Evolutionary conservation across 2,113 vertebrate species (phyloP), one percentile per base, ranked within the genome.

Genomic region (Tor tambroides): DNA sequence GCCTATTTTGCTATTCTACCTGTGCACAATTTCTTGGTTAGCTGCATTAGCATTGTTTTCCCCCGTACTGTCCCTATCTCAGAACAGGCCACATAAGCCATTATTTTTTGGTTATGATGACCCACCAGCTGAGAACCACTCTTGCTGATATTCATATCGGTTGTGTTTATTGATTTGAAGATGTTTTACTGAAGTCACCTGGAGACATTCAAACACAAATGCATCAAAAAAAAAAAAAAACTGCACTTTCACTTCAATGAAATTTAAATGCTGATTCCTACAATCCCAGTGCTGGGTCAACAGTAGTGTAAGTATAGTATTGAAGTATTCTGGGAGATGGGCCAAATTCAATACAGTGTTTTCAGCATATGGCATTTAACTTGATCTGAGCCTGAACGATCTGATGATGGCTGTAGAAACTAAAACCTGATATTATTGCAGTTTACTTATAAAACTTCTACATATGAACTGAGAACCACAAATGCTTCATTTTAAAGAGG

Each of bases 301-400:
- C 51, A 51, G 41, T 49, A 82, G 69, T 35, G 65, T 38, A 72
- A 46, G n/a, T 30, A 51, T 46, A 74, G 69, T 83, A 41, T 26
- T 59, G 80, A 77, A 35, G 74, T 26, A 78, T 82, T 88, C 79
- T 88, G 79, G 84, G 84, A 88, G 19, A 83, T 51, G 8, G 30
- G 83, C 87, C 87, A 88, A 85, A 61, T 43, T 54, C 21, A 83
- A 41, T 74, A n/a, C n/a, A 80, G 23, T 63, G 63, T 59, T 54
- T 86, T 72, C 30, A 17, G 30, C 38, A 17, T 41, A 30, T 79
- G 43, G 32, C 86, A 87, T 41, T 71, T 23, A 69, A 83, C 41
- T 46, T 32, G 10, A 69, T 83, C 41, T 83, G 17, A n/a, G 23
- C 5, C 8, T 51, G 75, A 71, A 59, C 81, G 30, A 81, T 82